These are phyloP conservation scores for Phortica variegata DNA, from an alignment of 1,140 invertebrate genomes.

Conservation along the genomic window DNA sequence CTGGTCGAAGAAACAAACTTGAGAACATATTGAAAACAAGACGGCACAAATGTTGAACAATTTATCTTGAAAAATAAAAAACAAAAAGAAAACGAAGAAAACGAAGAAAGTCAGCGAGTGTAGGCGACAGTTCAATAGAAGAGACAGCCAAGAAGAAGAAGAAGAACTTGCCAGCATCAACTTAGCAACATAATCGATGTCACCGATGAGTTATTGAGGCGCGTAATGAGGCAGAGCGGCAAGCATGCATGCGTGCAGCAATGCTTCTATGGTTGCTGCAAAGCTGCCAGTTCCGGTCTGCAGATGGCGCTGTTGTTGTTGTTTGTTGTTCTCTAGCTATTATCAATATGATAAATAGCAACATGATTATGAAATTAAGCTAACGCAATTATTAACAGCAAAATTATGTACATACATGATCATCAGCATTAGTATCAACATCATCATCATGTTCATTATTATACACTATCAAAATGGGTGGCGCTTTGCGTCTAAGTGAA, in stretches of 20 bases:
- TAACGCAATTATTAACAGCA: neutral
- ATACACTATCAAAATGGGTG: conserved; percentile 42
- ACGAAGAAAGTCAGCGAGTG: too few species aligned
- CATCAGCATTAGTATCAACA: too few species aligned
- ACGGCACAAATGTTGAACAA: too few species aligned
- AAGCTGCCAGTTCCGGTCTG: conserved; percentile 42
- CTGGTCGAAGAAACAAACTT: too few species aligned
- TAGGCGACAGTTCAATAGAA: too few species aligned
- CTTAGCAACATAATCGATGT: too few species aligned
- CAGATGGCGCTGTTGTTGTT: too few species aligned
- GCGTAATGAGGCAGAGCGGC: conserved; percentile 12
- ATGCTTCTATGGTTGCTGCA: neutral
- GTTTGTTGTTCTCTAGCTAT: conserved; percentile 1
- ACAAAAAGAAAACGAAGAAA: too few species aligned
- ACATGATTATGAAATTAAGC: conserved; percentile 49
- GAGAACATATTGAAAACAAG: too few species aligned
- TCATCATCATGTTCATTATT: too few species aligned
- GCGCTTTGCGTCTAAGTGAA: conserved; percentile 36
- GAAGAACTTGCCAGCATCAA: conserved; percentile 25
- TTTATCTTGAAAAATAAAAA: too few species aligned
- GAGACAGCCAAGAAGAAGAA: conserved; percentile 14
- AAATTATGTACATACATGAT: neutral
- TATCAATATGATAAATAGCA: conserved; percentile 46
- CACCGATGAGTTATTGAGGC: conserved; percentile 38
- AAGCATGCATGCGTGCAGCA: neutral